Percentiles rank a stretch among this genome's conserved stretches.
These are phyloP conservation scores for Pleuronectes platessa DNA, from an alignment of 2,113 vertebrate genomes.

Conservation along the genomic window DNA sequence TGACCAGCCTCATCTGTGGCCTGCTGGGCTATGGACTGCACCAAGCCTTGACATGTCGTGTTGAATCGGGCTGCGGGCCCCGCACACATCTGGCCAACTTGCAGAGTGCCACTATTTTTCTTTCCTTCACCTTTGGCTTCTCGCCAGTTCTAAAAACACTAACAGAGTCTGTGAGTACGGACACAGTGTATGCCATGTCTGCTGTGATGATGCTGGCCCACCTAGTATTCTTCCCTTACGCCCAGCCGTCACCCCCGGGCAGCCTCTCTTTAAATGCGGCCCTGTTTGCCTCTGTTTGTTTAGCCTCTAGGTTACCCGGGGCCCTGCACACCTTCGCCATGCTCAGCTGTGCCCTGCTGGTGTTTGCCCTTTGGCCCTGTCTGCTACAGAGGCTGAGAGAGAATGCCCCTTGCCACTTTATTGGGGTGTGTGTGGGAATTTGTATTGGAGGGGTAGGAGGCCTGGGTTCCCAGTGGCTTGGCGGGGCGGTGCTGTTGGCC, in stretches of 20 bases:
- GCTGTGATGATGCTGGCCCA: slow-evolving; percentile 95
- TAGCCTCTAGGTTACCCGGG: slow-evolving; percentile 92
- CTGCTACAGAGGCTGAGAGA: slow-evolving; percentile 91
- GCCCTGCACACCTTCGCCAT: slow-evolving; percentile 93
- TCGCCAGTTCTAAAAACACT: slow-evolving; percentile 94
- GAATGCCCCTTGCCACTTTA: slow-evolving; percentile 79
- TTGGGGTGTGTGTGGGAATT: slow-evolving; percentile 85
- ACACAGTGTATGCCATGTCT: slow-evolving; percentile 97
- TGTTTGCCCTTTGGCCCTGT: slow-evolving; percentile 97
- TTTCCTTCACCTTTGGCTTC: slow-evolving; percentile 95
- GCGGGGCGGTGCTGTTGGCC: slow-evolving; percentile 86
- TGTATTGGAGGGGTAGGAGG: slow-evolving; percentile 83
- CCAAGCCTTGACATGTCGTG: slow-evolving; percentile 79
- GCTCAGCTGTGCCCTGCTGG: slow-evolving; percentile 93
- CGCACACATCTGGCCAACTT: slow-evolving; percentile 89
- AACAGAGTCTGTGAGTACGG: slow-evolving; percentile 95
- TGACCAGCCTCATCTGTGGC: slow-evolving; percentile 81
- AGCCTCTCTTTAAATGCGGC: slow-evolving; percentile 96
- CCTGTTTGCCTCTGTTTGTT: slow-evolving; percentile 94
- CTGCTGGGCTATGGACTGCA: slow-evolving; percentile 90
- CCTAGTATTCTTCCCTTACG: slow-evolving; percentile 93
- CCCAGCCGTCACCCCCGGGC: slow-evolving; percentile 90
- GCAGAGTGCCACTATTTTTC: slow-evolving; percentile 91
- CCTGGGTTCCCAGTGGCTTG: slow-evolving; percentile 83
- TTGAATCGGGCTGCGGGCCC: slow-evolving; percentile 65